Conservation (phyloP, 1,140 invertebrate genomes). For the Leptoteleia sp. region DNA sequence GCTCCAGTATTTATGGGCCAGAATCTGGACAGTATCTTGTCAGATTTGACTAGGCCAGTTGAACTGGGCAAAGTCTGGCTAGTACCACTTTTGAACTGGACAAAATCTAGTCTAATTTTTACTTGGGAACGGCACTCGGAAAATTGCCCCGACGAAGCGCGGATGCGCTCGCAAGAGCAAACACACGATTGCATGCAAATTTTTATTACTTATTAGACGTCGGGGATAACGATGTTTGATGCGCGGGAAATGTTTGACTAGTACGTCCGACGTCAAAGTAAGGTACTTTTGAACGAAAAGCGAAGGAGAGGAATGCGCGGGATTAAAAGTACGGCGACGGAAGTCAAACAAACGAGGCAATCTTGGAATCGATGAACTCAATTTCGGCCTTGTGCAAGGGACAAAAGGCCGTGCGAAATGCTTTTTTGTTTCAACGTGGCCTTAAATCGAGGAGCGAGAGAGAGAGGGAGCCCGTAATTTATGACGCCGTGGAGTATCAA, state of each 20-base stretch:
- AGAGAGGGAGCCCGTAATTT: constrained; percentile 36
- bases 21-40: no score
- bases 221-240: constrained; percentile 24
- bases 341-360: constrained; percentile 33
- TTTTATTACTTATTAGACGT: constrained; percentile 17
- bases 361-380: constrained; percentile 29
- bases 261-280: constrained; percentile 18
- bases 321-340: constrained; percentile 23
- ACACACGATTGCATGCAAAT: constrained; percentile 24
- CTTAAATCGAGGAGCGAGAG: constrained; percentile 37
- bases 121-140: no score
- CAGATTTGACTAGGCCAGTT: no score
- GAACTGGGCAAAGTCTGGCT: no score
- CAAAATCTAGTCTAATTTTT: no score
- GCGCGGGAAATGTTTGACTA: constrained; percentile 27
- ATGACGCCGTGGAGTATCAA: constrained; percentile 35
- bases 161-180: constrained; percentile 2
- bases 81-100: no score
- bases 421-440: constrained; percentile 18
- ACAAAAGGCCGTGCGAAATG: neutral
- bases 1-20: no score
- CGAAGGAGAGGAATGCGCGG: constrained; percentile 39
- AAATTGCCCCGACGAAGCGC: constrained; percentile 1
- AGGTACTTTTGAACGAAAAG: constrained; percentile 22
- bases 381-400: constrained; percentile 18